A percentile compares a stretch with the other conserved stretches of the same genome.
Evolutionary conservation across 2,113 vertebrate genomes (phyloP).

Genomic region (Gasterosteus nipponicus): DNA sequence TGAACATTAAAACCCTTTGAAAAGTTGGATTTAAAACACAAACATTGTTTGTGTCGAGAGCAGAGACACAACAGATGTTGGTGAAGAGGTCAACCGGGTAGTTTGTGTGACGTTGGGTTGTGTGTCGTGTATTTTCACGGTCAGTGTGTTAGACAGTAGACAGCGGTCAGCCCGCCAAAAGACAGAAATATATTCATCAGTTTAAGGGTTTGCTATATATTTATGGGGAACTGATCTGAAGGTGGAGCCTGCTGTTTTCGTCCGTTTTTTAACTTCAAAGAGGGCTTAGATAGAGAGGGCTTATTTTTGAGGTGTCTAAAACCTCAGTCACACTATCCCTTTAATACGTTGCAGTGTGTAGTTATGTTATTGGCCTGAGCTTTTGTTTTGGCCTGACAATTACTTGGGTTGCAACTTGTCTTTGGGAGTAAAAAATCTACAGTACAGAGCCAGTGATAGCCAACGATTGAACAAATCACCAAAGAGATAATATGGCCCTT

Average conservation of each 20-base stretch:
- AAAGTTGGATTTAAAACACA: conserved; percentile 13
- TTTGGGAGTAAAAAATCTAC: conserved; percentile 26
- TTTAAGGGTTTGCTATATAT: neutral
- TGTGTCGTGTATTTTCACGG: neutral
- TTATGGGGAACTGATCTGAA: neutral
- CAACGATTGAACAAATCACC: neutral
- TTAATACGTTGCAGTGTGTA: conserved; percentile 11
- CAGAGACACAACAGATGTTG: conserved; percentile 12
- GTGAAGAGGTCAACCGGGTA: conserved; percentile 18
- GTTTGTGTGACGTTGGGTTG: neutral
- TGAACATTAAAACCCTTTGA: conserved; percentile 17
- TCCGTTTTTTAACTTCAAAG: neutral
- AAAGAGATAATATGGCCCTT: neutral
- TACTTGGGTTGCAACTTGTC: conserved; percentile 30
- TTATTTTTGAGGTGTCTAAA: neutral
- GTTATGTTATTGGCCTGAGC: conserved; percentile 11
- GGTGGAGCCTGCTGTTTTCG: neutral
- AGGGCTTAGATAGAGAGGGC: too few relatives aligned
- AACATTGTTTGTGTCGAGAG: conserved; percentile 18
- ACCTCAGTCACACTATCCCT: neutral
- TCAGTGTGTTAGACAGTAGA: neutral
- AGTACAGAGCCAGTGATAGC: conserved; percentile 14
- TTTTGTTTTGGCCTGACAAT: conserved; percentile 20
- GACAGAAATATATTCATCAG: neutral
- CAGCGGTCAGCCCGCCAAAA: neutral